These are phyloP conservation scores for Hemaris fuciformis DNA, from an alignment of 2,888 invertebrate genomes.

Conservation along the genomic window DNA sequence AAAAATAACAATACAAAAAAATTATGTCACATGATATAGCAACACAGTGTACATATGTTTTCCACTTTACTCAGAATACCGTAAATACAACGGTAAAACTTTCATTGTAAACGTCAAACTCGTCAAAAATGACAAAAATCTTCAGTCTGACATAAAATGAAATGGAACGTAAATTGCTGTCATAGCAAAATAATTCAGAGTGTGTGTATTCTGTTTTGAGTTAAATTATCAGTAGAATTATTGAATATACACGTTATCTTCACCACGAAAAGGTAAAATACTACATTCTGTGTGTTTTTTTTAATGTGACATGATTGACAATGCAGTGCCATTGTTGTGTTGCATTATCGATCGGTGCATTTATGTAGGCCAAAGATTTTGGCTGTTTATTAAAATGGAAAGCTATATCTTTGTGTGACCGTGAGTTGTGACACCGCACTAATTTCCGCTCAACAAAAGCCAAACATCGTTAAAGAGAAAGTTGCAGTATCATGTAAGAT, in stretches of 20 bases:
- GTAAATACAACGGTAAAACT: neutral
- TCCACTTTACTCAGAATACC: neutral
- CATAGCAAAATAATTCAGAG: neutral
- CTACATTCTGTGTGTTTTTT: neutral
- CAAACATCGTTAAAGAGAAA: neutral
- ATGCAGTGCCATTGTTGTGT: neutral
- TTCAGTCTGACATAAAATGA: neutral
- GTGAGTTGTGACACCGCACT: neutral
- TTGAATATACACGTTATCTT: neutral
- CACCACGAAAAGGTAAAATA: neutral
- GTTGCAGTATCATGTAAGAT: neutral
- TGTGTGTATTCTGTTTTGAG: neutral
- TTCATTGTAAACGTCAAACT: neutral
- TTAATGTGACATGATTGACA: no score
- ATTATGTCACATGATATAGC: neutral
- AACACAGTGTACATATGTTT: neutral
- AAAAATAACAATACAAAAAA: no score
- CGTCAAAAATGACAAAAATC: neutral
- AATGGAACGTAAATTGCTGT: neutral
- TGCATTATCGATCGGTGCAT: slow-evolving; percentile 8
- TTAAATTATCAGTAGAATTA: neutral
- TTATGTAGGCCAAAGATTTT: neutral
- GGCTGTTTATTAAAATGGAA: neutral
- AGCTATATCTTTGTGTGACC: neutral
- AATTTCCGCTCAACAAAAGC: neutral